These are phyloP conservation scores for Ichneumoninae sp. DNA, from an alignment of 2,888 invertebrate species.

Conservation along the genomic window DNA sequence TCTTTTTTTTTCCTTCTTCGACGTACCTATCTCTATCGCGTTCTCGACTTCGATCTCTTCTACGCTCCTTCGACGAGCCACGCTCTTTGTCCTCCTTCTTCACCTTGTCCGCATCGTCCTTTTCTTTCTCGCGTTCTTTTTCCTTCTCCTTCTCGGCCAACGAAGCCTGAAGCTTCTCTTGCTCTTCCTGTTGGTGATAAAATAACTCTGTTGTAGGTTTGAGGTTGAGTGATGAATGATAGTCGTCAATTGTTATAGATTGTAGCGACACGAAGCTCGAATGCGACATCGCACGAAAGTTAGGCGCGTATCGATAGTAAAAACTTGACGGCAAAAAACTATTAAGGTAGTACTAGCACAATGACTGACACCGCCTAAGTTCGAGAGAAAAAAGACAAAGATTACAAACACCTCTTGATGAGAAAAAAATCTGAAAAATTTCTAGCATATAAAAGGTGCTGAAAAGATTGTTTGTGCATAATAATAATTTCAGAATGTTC, in stretches of 20 bases:
- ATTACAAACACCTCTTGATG: no score
- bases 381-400: no score
- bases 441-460: no score
- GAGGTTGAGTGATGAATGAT: slow-evolving; percentile 35
- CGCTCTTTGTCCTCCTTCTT: slow-evolving; percentile 82
- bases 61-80: slow-evolving; percentile 81
- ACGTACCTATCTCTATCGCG: slow-evolving; percentile 81
- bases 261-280: not conserved
- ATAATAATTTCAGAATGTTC: no score
- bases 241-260: slow-evolving; percentile 32
- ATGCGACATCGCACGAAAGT: not conserved
- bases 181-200: slow-evolving; percentile 87
- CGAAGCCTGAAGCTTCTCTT: slow-evolving; percentile 89
- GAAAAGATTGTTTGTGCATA: no score
- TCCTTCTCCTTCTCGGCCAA: slow-evolving; percentile 85
- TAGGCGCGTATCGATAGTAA: not conserved
- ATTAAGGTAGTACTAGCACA: not conserved
- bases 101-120: slow-evolving; percentile 80
- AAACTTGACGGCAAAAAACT: not conserved
- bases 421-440: no score
- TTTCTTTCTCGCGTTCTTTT: slow-evolving; percentile 84
- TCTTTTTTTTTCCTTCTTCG: slow-evolving; percentile 32
- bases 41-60: slow-evolving; percentile 83
- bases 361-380: no score
- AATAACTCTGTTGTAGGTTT: slow-evolving; percentile 42